A percentile compares a stretch with the other conserved stretches of the same genome.
These are phyloP conservation scores for Hirundo rustica DNA, from an alignment of 2,797 vertebrate species.

Conservation along the genomic window DNA sequence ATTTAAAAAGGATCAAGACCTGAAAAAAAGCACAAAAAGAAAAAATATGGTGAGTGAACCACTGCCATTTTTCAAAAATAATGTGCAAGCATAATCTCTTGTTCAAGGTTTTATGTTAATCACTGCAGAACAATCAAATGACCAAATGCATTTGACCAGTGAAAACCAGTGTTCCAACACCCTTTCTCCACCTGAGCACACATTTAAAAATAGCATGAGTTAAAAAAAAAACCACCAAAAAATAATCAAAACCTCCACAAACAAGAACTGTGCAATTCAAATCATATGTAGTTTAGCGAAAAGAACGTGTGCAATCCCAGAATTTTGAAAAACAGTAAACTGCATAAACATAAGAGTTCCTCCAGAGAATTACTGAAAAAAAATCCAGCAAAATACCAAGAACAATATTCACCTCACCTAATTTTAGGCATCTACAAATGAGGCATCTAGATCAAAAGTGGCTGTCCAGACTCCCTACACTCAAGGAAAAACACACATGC, in stretches of 20 bases:
- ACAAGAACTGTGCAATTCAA: background rate
- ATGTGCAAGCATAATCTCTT: background rate
- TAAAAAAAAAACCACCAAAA: background rate
- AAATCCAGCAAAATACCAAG: background rate
- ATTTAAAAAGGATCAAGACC: constrained; percentile 95
- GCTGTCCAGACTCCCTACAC: background rate
- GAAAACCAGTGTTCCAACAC: background rate
- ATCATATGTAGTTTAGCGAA: background rate
- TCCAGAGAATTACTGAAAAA: background rate
- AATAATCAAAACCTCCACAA: background rate
- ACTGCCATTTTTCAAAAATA: background rate
- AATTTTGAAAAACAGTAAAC: background rate
- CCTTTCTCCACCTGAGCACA: background rate
- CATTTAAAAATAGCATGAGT: background rate
- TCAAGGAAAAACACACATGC: background rate
- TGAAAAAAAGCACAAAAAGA: constrained; percentile 57
- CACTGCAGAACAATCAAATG: background rate
- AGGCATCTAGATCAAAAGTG: background rate
- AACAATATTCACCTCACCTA: background rate
- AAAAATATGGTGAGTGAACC: background rate
- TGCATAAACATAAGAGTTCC: background rate
- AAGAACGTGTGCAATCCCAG: background rate
- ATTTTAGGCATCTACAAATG: background rate
- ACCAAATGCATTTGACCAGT: background rate
- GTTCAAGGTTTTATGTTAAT: background rate